Percentiles rank a stretch among this genome's conserved stretches.
These are phyloP conservation scores for Lutraria lutraria DNA, from an alignment of 2,888 invertebrate genomes.

Conservation along the genomic window DNA sequence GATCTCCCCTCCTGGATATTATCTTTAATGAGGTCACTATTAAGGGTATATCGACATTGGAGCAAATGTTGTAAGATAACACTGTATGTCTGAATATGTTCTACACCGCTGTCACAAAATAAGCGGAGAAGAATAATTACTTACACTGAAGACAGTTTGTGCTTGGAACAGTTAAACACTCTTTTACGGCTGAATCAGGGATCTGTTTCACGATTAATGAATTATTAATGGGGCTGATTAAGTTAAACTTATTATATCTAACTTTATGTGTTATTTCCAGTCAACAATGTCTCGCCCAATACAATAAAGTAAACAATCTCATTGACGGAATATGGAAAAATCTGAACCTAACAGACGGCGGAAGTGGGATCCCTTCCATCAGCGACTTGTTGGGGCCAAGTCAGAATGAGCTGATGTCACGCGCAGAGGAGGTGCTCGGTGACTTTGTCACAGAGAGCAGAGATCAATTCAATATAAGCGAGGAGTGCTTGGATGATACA, in stretches of 20 bases:
- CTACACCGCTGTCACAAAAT: no score
- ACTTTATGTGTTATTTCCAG: not conserved
- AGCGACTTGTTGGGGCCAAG: not conserved
- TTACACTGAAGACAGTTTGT: no score
- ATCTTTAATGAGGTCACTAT: no score
- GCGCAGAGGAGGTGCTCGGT: not conserved
- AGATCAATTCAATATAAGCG: not conserved
- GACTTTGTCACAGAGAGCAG: not conserved
- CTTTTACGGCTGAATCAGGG: no score
- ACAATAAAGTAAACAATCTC: not conserved
- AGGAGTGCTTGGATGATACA: not conserved
- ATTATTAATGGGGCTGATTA: not conserved
- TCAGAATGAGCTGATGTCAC: not conserved
- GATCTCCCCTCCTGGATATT: no score
- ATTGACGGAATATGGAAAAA: not conserved
- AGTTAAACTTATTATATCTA: not conserved
- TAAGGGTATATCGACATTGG: no score
- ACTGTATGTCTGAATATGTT: no score
- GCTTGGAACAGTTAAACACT: no score
- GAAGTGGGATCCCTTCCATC: not conserved
- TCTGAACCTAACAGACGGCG: not conserved
- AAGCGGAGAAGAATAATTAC: no score
- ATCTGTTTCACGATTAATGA: no score
- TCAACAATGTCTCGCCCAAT: not conserved
- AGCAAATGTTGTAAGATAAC: no score